A percentile compares a stretch with the other conserved stretches of the same genome.
phyloP scores from a whole-genome alignment of 2,113 vertebrate genomes.

The Bolborhynchus lineola region DNA sequence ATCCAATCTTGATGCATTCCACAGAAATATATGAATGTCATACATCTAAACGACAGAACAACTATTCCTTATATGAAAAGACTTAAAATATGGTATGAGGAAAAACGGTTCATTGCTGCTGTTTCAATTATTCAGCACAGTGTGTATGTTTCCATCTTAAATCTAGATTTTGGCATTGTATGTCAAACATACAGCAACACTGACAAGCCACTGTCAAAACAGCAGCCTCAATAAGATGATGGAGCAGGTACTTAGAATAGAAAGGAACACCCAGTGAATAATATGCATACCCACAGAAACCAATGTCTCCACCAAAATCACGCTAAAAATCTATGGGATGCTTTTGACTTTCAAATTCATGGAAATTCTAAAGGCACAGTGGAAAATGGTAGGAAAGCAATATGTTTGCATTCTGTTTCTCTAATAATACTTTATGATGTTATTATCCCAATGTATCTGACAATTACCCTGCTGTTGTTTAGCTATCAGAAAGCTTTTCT shows the following conservation, averaged over 20 bases:
- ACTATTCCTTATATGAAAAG: not conserved
- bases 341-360: not conserved
- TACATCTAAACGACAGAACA: not conserved
- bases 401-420: not conserved
- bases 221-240: not conserved
- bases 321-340: not conserved
- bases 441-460: not conserved
- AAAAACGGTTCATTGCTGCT: not conserved
- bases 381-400: not conserved
- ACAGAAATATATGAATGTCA: not conserved
- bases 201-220: constrained; percentile 61
- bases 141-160: not conserved
- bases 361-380: not conserved
- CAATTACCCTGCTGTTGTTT: not conserved
- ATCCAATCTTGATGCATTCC: not conserved
- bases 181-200: not conserved
- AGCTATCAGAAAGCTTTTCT: not conserved
- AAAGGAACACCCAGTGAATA: constrained; percentile 5
- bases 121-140: constrained; percentile 36
- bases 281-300: not conserved
- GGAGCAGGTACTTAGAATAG: constrained; percentile 18
- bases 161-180: not conserved
- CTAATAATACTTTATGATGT: not conserved
- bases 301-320: not conserved
- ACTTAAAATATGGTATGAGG: not conserved